Conservation (phyloP, 2,888 invertebrate genomes). For the Papilio demoleus region DNA sequence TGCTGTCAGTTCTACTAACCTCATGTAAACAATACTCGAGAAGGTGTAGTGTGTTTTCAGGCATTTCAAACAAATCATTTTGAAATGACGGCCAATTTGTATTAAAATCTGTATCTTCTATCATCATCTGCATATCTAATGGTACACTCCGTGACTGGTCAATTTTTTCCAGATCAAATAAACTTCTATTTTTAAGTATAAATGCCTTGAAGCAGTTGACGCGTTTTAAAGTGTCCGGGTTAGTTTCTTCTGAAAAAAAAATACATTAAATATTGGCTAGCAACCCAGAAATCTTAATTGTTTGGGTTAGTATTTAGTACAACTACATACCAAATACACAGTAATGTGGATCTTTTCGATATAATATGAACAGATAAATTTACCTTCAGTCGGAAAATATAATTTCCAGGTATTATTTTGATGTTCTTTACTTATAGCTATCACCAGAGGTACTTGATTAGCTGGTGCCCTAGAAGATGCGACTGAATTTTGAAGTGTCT, state of each 20-base stretch:
- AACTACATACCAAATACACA: no score
- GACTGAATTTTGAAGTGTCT: slow-evolving; percentile 51
- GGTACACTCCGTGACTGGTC: slow-evolving; percentile 82
- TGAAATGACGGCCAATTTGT: slow-evolving; percentile 85
- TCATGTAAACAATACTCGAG: slow-evolving; percentile 92
- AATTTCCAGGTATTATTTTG: slow-evolving; percentile 88
- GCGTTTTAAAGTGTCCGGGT: slow-evolving; percentile 60
- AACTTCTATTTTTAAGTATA: slow-evolving; percentile 66
- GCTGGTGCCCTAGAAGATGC: slow-evolving; percentile 70
- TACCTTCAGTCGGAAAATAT: slow-evolving; percentile 90
- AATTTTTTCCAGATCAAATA: slow-evolving; percentile 83
- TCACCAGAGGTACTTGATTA: slow-evolving; percentile 68
- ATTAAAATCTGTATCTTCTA: slow-evolving; percentile 82
- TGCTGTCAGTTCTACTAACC: no score
- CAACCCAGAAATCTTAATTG: no score
- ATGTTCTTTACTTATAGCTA: slow-evolving; percentile 53
- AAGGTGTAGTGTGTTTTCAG: slow-evolving; percentile 86
- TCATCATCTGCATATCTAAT: slow-evolving; percentile 83
- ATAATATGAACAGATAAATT: background rate
- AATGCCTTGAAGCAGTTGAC: slow-evolving; percentile 62
- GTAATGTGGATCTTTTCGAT: background rate
- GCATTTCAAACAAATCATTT: slow-evolving; percentile 86
- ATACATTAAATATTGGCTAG: no score
- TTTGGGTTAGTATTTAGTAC: no score
- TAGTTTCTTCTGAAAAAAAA: slow-evolving; percentile 58